Base-by-base conservation (phyloP, 2,797 vertebrate species). In the Coendou prehensilis region DNA sequence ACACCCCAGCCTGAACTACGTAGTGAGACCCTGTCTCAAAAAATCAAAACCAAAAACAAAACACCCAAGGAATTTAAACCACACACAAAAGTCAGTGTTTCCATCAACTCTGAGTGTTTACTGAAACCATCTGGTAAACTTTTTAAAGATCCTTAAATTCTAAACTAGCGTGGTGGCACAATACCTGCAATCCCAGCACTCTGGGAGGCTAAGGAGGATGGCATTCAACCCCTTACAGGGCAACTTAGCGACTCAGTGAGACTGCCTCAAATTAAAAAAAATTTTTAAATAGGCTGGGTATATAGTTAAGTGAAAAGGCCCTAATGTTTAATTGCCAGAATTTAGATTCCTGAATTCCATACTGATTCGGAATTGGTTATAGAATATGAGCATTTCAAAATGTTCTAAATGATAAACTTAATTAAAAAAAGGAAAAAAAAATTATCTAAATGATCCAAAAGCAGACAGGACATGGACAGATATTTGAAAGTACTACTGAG, bases 381-480 rank as follows among this genome's bases (percentile, higher is more conserved):
- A 89, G 26, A 76, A 79, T 26, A 94, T 20, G 2, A 94, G 33
- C n/a, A 93, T 95, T 95, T 93, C 61, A 92, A 73, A 93, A 91
- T 88, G 88, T 76, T 92, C 67, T 94, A 85, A 96, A 93, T 85
- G 73, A 95, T 57, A 33, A 67, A 67, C 30, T 63, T 63, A 67
- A 67, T 67, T 67, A 15, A 15, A 33, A 67, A 28, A 33, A 33
- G 37, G 37, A 63, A 10, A 15, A 67, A 67, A 92, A 73, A 94
- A 88, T 90, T 81, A 71, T 92, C 75, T 92, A 86, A 96, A 93
- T 86, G 59, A 95, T 57, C 30, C 61, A 59, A 89, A 94, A 95
- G 54, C 50, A 92, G 56, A 61, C 23, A 75, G 56, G 30, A 45
- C 86, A 87, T 18, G 28, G 26, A 79, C 22, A 69, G 67, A 73